Conservation (phyloP, 2,888 invertebrate species). For the Drosophila diplacantha region DNA sequence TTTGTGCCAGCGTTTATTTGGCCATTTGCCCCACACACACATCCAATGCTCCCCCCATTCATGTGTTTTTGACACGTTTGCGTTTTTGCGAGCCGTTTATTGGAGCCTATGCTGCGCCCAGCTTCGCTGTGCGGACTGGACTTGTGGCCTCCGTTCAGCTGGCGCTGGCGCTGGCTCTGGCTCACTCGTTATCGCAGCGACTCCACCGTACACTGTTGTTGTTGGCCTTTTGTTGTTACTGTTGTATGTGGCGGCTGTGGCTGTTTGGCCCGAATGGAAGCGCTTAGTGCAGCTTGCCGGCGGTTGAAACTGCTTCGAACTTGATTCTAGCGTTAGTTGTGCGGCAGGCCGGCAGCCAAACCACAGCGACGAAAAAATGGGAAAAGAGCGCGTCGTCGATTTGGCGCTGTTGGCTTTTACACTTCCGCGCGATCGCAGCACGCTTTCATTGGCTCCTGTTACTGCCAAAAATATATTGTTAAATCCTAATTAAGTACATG, state of each 20-base stretch:
- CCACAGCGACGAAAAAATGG: conserved; percentile 9
- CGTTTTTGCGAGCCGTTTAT: conserved; percentile 42
- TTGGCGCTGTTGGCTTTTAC: conserved; percentile 38
- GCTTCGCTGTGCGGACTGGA: conserved; percentile 37
- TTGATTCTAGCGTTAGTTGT: conserved; percentile 46
- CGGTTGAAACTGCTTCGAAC: conserved; percentile 68
- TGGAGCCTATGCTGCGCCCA: conserved; percentile 21
- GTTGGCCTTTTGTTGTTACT: conserved; percentile 8
- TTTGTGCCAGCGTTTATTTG: conserved; percentile 32
- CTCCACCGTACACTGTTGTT: conserved; percentile 22
- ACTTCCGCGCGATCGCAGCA: conserved; percentile 27
- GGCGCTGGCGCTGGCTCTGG: conserved; percentile 31
- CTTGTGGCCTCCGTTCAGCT: conserved; percentile 26
- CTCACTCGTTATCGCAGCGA: conserved; percentile 36
- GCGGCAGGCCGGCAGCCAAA: conserved; percentile 9
- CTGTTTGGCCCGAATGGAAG: conserved; percentile 33
- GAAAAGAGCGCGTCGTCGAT: conserved; percentile 26
- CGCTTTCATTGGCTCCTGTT: conserved; percentile 10
- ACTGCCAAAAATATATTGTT: conserved; percentile 1
- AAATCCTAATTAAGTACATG: neutral
- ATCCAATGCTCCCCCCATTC: neutral
- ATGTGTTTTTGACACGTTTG: conserved; percentile 62
- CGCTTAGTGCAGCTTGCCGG: conserved; percentile 45
- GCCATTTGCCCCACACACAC: conserved; percentile 22
- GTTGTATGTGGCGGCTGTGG: conserved; percentile 14